A percentile compares a stretch with the other conserved stretches of the same genome.
These are phyloP conservation scores for Cyphomyrus plagiostoma DNA, from an alignment of 2,113 vertebrate genomes.

Conservation along the genomic window DNA sequence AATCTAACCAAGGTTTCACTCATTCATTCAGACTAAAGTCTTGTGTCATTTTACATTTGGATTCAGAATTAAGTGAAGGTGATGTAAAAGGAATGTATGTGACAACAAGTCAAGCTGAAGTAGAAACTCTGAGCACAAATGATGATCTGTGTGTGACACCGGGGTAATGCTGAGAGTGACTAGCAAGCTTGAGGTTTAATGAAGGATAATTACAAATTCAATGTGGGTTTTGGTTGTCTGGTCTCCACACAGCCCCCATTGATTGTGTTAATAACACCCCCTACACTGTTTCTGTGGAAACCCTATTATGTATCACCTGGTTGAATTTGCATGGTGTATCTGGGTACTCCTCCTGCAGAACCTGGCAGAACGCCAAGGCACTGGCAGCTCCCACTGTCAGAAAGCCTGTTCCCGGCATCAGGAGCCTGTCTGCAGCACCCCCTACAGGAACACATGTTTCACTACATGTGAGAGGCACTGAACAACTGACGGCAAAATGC, in stretches of 20 bases:
- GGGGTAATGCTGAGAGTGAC: background rate
- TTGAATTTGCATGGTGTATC: constrained; percentile 69
- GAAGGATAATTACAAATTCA: background rate
- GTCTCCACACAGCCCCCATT: background rate
- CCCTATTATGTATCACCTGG: constrained; percentile 55
- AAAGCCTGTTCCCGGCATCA: constrained; percentile 77
- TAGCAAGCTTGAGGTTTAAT: background rate
- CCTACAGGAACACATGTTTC: constrained; percentile 43
- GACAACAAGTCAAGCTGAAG: background rate
- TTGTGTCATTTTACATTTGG: background rate
- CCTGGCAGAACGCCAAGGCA: constrained; percentile 67
- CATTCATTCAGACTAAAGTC: background rate
- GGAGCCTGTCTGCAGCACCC: constrained; percentile 68
- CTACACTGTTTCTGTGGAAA: background rate
- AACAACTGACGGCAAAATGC: background rate
- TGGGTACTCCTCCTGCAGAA: constrained; percentile 68
- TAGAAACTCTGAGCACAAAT: background rate
- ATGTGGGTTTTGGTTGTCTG: background rate
- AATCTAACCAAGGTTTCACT: background rate
- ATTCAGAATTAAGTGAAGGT: background rate
- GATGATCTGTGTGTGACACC: background rate
- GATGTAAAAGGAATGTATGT: background rate
- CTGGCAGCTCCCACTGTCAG: constrained; percentile 71
- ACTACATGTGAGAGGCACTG: background rate
- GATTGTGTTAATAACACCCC: background rate